Evolutionary conservation across 2,888 invertebrate species (phyloP), one percentile per base, ranked within the genome.

Genomic region (Tanytarsus gracilentus): DNA sequence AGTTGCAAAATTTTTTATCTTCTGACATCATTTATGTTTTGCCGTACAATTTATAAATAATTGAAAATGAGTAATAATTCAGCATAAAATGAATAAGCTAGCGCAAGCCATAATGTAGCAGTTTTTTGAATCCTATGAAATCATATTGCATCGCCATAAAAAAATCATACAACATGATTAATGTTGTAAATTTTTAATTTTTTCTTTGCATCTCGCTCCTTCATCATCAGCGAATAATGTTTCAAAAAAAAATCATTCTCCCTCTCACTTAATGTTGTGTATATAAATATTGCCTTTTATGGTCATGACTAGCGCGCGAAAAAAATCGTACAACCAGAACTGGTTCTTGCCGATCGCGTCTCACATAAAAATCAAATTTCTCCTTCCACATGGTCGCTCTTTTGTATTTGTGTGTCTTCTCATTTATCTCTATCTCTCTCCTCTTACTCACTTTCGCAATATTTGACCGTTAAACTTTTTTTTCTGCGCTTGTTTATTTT

Each of bases 381-480:
- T 36, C 36, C n/a, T 36, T 36, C 44, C 23, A 11, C 44, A 44
- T 23, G 23, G 23, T n/a, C n/a, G n/a, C n/a, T n/a, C n/a, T n/a
- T n/a, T n/a, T n/a, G n/a, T n/a, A n/a, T n/a, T n/a, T n/a, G n/a
- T n/a, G n/a, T n/a, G 44, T 44, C 23, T 23, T 44, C 18, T 44
- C 4, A 44, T 44, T 44, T 33, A 9, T 33, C 33, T 33, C 6
- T 33, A 3, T 33, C 33, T 4, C 40, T 40, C 18, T 4, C 14
- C 36, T 36, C 18, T 4, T 39, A 40, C 55, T 55, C 58, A 48
- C 58, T 58, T 58, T 58, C 58, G 58, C 48, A 30, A 14, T n/a
- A n/a, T 58, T 58, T 44, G 58, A 58, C 58, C 48, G 58, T 58
- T 58, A n/a, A 58, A 48, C 21, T 23, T 23, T 53, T 53, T 56